Evolutionary conservation across 2,888 invertebrate genomes (phyloP), one percentile per base, ranked within the genome.

Genomic region (Schizaphis graminum): DNA sequence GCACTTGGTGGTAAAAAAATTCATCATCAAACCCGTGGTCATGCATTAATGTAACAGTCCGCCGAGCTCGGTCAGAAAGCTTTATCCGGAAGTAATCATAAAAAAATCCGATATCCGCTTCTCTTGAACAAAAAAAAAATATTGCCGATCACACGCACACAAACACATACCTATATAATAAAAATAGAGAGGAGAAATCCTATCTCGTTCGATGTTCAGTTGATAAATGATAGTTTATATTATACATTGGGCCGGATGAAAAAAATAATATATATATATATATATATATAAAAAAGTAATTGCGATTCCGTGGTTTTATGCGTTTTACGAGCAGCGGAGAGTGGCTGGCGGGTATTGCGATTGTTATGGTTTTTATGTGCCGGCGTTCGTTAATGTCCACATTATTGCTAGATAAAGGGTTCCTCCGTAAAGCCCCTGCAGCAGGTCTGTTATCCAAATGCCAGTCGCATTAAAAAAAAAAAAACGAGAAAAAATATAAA

Each of bases 301-400:
- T 86, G 90, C 53, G 94, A 90, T 91, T 86, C 49, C 47, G 90
- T 61, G 56, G 94, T 94, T 91, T 86, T 94, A 91, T 91, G 90
- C 90, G 85, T 94, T 94, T 90, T 91, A 90, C 90, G 94, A 49
- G 13, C 61, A 49, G 21, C n/a, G 56, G 56, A 49, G 49, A 61
- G 61, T 10, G 89, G 26, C 56, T 21, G 56, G 57, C 10, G 35
- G 90, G n/a, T 57, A 44, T 86, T 41, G 89, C 90, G 90, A 89
- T 94, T 94, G 86, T 94, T 94, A 90, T 90, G 94, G 89, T 91
- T 94, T 91, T 91, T 94, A 90, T 91, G 86, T 61, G 94, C 85
- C n/a, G 90, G 61, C 93, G 84, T 93, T 88, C 89, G 88, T 93
- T 93, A 89, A 89, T 89, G 93, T 93, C 85, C 84, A 90, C 93